Evolutionary conservation across 2,888 invertebrate genomes (phyloP), one percentile per base, ranked within the genome.

Genomic region (Bellardia bayeri): DNA sequence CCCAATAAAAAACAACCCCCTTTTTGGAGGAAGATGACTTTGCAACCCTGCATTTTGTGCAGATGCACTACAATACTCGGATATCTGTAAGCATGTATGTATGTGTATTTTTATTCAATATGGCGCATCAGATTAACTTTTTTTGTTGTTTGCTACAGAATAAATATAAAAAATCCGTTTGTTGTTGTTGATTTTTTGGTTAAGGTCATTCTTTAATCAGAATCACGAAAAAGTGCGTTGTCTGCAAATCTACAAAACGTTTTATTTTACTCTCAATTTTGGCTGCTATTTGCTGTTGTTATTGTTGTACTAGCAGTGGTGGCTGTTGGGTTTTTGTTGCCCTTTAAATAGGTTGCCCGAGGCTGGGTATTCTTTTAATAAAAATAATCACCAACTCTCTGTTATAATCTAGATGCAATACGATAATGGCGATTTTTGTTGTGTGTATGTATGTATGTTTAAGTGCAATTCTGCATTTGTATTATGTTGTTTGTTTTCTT

Each of bases 51-150:
- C 69, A 79, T 82, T 64, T 63, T 75, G 42, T 75, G 66, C 82
- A 79, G 79, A 85, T 85, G 75, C 82, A 81, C 61, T 23, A 69
- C 7, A 54, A 68, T 85, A 16, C 8, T 68, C 5, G 14, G 14
- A 54, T 63, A 16, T 13, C 7, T 58, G n/a, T n/a, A 40, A 74
- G 61, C n/a, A n/a, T 68, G 54, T 3, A 13, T 78, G n/a, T 13
- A 54, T 45, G n/a, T 51, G 16, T 66, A 1, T 66, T 58, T 81
- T 30, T 80, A 69, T 87, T 88, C 91, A 91, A 91, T 89, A 91
- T 91, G 91, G 91, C 91, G 91, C 88, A 89, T 86, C 86, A 89
- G 82, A 83, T 85, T 74, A 84, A 79, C 23, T 74, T 63, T 79
- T 61, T 74, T 69, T 79, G 16, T 71, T 80, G 33, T 45, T 69